A percentile compares a stretch with the other conserved stretches of the same genome.
Conservation (phyloP, 2,888 invertebrate genomes). For the Stomorhina lunata region DNA sequence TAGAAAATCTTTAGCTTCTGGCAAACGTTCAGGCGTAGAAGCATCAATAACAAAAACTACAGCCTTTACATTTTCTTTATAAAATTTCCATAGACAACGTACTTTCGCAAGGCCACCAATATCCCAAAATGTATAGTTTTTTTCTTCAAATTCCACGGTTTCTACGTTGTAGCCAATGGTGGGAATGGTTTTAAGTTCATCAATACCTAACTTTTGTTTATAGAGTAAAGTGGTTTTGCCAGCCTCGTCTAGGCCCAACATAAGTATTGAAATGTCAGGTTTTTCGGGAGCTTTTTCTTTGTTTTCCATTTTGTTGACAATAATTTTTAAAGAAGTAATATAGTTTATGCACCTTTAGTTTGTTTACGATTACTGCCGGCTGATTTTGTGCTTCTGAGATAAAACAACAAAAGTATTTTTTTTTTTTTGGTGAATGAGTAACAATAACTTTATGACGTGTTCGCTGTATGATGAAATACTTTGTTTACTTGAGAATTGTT, state of each 20-base stretch:
- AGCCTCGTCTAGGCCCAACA: slow-evolving; percentile 73
- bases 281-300: background rate
- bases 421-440: no score
- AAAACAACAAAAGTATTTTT: no score
- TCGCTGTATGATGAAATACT: no score
- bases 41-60: slow-evolving; percentile 75
- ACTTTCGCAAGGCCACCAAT: slow-evolving; percentile 74
- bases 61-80: slow-evolving; percentile 71
- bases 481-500: no score
- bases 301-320: background rate
- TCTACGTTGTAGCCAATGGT: slow-evolving; percentile 77
- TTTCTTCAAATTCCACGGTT: slow-evolving; percentile 72
- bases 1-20: slow-evolving; percentile 70
- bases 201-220: slow-evolving; percentile 72
- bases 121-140: slow-evolving; percentile 74
- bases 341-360: no score
- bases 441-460: no score
- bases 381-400: no score
- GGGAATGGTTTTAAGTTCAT: slow-evolving; percentile 70
- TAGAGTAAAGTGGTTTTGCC: slow-evolving; percentile 73
- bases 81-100: slow-evolving; percentile 74
- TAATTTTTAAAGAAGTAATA: no score
- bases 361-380: no score
- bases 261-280: slow-evolving; percentile 67
- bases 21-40: slow-evolving; percentile 69